Conservation (phyloP, 1,140 invertebrate genomes). For the Aporrectodea caliginosa region DNA sequence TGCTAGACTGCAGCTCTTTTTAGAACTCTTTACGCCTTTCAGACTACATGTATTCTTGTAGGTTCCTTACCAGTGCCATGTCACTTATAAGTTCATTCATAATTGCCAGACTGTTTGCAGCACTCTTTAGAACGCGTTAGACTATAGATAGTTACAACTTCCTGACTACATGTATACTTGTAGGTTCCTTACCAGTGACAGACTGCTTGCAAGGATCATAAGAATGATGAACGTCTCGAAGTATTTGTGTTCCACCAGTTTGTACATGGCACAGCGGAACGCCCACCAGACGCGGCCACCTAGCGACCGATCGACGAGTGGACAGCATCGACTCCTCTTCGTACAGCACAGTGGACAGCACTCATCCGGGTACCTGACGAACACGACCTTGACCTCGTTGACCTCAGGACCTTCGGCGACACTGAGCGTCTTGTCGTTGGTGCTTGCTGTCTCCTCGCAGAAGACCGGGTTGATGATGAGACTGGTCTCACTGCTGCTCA, state of each 20-base stretch:
- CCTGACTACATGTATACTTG: no score
- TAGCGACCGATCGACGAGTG: slow-evolving; percentile 59
- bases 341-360: slow-evolving; percentile 67
- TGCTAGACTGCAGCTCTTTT: no score
- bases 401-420: slow-evolving; percentile 37
- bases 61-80: no score
- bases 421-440: slow-evolving; percentile 25
- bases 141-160: no score
- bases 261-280: slow-evolving; percentile 84
- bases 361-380: slow-evolving; percentile 71
- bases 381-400: slow-evolving; percentile 46
- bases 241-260: slow-evolving; percentile 96
- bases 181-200: slow-evolving; percentile 87
- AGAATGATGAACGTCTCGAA: slow-evolving; percentile 98
- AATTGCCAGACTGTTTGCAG: no score
- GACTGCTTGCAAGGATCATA: slow-evolving; percentile 94
- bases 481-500: not conserved
- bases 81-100: no score
- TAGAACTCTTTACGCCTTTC: no score
- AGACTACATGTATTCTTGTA: no score
- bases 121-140: no score
- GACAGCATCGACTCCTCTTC: not conserved
- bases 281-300: slow-evolving; percentile 92
- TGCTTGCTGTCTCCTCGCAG: slow-evolving; percentile 8
- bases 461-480: not conserved